Evolutionary conservation across 2,113 vertebrate genomes (phyloP).

Genomic region (Pantherophis guttatus): DNA sequence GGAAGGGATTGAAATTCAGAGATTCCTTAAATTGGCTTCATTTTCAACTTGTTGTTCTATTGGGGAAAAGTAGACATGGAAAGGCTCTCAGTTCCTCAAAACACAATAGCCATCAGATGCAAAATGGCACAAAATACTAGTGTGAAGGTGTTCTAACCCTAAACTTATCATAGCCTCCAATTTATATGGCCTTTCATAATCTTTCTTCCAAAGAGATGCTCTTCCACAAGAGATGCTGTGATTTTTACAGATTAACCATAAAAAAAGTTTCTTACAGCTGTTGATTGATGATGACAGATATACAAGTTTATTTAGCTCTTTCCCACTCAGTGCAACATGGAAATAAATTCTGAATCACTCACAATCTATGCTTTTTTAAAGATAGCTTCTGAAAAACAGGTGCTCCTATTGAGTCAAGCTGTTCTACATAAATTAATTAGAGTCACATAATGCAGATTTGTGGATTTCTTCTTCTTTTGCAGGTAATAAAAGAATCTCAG

Average conservation of each 20-base stretch:
- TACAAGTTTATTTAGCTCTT: neutral
- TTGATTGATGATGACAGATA: neutral
- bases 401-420: constrained; percentile 32
- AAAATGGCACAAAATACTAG: neutral
- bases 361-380: constrained; percentile 26
- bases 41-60: neutral
- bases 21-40: neutral
- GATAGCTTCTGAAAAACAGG: constrained; percentile 32
- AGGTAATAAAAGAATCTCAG: neutral
- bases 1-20: neutral
- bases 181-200: neutral
- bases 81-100: neutral
- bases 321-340: neutral
- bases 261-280: neutral
- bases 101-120: neutral
- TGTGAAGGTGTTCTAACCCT: neutral
- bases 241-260: neutral
- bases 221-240: neutral
- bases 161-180: neutral
- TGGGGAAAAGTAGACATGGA: neutral
- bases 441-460: neutral
- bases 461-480: neutral
- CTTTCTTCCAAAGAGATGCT: neutral
- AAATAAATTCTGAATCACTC: constrained; percentile 36
- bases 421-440: constrained; percentile 30